Conservation (phyloP, 2,888 invertebrate genomes). For the Myopa testacea region DNA sequence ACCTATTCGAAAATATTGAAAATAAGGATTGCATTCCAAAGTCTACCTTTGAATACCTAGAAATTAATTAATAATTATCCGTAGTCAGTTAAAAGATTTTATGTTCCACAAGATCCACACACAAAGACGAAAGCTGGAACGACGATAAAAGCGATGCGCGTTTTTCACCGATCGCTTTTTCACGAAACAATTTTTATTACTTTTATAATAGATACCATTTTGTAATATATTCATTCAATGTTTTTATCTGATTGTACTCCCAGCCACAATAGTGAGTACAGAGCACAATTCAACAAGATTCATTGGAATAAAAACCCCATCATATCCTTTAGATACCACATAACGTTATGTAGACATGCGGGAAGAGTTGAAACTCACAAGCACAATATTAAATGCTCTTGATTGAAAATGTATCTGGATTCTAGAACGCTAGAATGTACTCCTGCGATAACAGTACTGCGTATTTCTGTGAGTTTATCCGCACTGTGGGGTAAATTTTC, state of each 20-base stretch:
- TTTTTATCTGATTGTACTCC: neutral
- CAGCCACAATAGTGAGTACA: no score
- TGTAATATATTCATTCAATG: no score
- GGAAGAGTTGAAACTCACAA: neutral
- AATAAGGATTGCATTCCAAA: no score
- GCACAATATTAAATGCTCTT: neutral
- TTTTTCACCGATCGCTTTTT: no score
- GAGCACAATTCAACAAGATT: no score
- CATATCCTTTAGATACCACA: no score
- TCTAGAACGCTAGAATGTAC: neutral
- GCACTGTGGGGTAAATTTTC: constrained; percentile 35
- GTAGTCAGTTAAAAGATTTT: neutral
- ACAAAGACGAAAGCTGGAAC: neutral
- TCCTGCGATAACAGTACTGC: neutral
- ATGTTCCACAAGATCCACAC: constrained; percentile 1
- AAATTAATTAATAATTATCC: no score
- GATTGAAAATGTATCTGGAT: constrained; percentile 20
- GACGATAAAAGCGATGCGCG: neutral
- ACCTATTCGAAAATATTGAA: no score
- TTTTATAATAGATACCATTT: no score
- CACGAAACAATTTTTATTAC: no score
- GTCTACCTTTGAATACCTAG: no score
- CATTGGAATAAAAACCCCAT: no score
- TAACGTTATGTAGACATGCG: neutral
- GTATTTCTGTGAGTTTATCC: constrained; percentile 3